Evolutionary conservation across 2,797 vertebrate genomes (phyloP), one percentile per base, ranked within the genome.

Genomic region (Aldrovandia affinis): DNA sequence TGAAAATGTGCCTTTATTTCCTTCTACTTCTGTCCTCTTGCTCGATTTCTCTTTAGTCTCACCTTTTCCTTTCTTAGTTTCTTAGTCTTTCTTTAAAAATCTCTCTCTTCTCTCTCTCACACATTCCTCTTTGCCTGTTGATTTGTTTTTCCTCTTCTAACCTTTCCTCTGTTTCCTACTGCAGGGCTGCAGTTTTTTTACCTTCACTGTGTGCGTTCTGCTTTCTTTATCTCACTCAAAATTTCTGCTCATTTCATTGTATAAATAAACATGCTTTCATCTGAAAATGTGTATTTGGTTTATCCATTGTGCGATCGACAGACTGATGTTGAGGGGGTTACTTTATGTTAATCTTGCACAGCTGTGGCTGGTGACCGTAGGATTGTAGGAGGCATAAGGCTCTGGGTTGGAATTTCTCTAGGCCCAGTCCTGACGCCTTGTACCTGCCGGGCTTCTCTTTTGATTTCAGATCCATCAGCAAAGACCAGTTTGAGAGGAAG

Each of bases 401-500:
- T 5, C 65, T 22, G 36, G 10, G 5, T 6, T 8, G 33, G 68
- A 42, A 15, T 54, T 54, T 36, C 5, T n/a, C 65, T 39, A 25
- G 14, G 25, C 20, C 36, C 36, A 10, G 20, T 80, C 22, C n/a
- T 84, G 36, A 84, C 36, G 20, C 15, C 14, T 25, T 36, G 78
- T n/a, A 28, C 20, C 33, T 42, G 61, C 63, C 22, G 80, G 80
- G 55, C 36, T 52, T 42, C n/a, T 63, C 52, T 81, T 87, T 42
- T 87, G 3, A 54, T 90, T 91, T 86, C 94, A 99, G 98, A 88
- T 99, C 98, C 0, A 99, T 99, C 91, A 98, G 97, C 94, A 99
- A 99, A 95, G 98, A 99, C 42, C 98, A 99, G 86, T 99, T 99
- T 96, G 98, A 98, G 89, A 99, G 98, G 93, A 97, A 98, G 91